Evolutionary conservation across 2,113 vertebrate species (phyloP).

Genomic region (Alces alces): DNA sequence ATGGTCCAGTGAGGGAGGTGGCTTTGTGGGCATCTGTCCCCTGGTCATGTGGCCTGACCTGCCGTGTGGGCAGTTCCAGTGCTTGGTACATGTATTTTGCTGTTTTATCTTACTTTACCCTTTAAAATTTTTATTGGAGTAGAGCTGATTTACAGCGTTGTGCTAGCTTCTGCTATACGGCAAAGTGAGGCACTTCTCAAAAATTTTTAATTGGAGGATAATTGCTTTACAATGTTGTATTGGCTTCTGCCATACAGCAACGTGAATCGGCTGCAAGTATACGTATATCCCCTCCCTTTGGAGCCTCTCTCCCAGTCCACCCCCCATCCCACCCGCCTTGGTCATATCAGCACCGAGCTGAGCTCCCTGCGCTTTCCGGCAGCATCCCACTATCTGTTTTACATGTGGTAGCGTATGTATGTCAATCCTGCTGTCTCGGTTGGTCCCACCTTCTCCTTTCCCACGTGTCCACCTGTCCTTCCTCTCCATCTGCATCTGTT

Average conservation of each 20-base stretch:
- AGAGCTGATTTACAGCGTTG: neutral
- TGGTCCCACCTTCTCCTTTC: neutral
- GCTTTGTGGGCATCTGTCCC: neutral
- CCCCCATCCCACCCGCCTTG: neutral
- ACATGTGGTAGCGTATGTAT: neutral
- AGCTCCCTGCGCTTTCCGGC: neutral
- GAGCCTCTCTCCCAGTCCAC: neutral
- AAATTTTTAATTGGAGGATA: neutral
- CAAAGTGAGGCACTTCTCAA: neutral
- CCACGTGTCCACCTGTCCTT: neutral
- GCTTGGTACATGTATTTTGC: neutral
- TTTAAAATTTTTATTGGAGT: neutral
- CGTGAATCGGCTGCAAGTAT: neutral
- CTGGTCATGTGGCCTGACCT: neutral
- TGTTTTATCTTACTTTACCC: neutral
- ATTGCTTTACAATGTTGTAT: neutral
- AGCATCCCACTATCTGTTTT: neutral
- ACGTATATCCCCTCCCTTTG: neutral
- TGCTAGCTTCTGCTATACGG: neutral
- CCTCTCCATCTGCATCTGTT: neutral
- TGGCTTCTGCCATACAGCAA: neutral
- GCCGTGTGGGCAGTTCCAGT: neutral
- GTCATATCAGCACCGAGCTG: neutral
- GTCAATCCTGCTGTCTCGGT: neutral
- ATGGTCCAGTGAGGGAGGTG: neutral